Evolutionary conservation across 1,140 invertebrate species (phyloP), one percentile per base, ranked within the genome.

Genomic region (Cherax destructor): DNA sequence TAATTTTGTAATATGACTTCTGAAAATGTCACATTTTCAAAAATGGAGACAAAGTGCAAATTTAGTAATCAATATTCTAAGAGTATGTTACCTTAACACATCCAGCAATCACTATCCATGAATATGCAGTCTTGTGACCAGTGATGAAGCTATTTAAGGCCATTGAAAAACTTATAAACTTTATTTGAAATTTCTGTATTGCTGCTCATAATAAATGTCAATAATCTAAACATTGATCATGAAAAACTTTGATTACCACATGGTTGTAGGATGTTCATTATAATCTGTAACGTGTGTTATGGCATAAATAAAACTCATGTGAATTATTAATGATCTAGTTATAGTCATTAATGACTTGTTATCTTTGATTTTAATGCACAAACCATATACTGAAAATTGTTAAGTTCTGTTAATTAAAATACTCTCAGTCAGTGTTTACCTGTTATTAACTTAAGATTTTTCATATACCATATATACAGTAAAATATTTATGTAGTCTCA

Each of bases 191-290:
- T 41, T 41, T 41, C 30, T 50, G 47, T 49, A 56, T 56, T 50
- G 77, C 13, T 79, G 16, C 50, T 79, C 77, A 49, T 50, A 41
- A 50, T 79, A 56, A 49, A 79, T 74, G 69, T 74, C 24, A 74
- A 74, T 74, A 74, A 30, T 74, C 11, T 74, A 24, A n/a, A 30
- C 24, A 30, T 21, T 30, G 69, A 74, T 74, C 24, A 30, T 74
- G 9, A 74, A 74, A 21, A 74, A 10, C 24, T 24, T 74, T 30
- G 69, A 30, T 30, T 30, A 74, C n/a, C 69, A 74, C 5, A 6
- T 30, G 24, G 61, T 65, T 30, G 6, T 30, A 74, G 69, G 69
- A 74, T 74, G 7, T 50, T 79, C 24, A 79, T 50, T 79, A 13
- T 30, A n/a, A 6, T 74, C 69, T 74, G 24, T 74, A 30, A 74